These are phyloP conservation scores for Astreopora myriophthalma DNA, from an alignment of 64 coral and sea anemone species.

Conservation along the genomic window DNA sequence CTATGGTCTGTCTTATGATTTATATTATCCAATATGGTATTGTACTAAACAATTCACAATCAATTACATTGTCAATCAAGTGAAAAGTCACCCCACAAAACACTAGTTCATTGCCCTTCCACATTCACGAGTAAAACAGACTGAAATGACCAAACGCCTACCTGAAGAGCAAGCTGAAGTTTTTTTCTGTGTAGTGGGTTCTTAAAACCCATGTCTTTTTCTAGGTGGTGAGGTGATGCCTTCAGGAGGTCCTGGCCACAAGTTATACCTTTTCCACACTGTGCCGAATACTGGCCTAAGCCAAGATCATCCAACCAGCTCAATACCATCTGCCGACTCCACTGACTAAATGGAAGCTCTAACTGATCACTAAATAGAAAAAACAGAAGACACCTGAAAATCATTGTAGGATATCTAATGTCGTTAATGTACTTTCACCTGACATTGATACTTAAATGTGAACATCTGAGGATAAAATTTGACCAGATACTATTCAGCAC, in stretches of 20 bases:
- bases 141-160: too few relatives aligned
- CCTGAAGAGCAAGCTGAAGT: slow-evolving; percentile 88
- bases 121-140: too few relatives aligned
- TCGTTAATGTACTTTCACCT: too few relatives aligned
- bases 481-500: too few relatives aligned
- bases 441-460: too few relatives aligned
- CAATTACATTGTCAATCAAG: too few relatives aligned
- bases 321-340: slow-evolving; percentile 90
- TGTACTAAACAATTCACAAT: too few relatives aligned
- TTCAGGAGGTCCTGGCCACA: slow-evolving; percentile 90
- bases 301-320: slow-evolving; percentile 98
- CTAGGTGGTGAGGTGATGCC: slow-evolving; percentile 75
- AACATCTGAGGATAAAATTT: too few relatives aligned
- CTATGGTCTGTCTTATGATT: too few relatives aligned
- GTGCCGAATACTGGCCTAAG: slow-evolving; percentile 71
- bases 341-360: slow-evolving; percentile 87
- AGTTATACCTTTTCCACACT: slow-evolving; percentile 56
- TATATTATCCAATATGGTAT: too few relatives aligned
- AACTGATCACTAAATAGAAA: slow-evolving; percentile 66
- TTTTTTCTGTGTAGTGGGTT: slow-evolving; percentile 94
- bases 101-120: too few relatives aligned
- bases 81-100: background rate
- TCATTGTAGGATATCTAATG: too few relatives aligned
- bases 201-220: slow-evolving; percentile 79
- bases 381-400: background rate